phyloP scores from a whole-genome alignment of 1,140 invertebrate species.

The Cotesia typhae region DNA sequence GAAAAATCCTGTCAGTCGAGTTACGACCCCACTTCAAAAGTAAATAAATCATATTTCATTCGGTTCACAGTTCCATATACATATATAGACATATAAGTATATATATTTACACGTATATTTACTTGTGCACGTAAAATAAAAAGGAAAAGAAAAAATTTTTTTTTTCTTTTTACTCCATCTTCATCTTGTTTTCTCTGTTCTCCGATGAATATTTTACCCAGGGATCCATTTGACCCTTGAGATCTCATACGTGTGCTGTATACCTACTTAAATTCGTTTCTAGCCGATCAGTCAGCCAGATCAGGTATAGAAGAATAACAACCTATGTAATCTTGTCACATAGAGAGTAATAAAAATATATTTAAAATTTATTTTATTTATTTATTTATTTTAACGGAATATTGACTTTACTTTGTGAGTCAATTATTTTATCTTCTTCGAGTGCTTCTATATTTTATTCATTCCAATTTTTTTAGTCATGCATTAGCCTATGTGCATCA shows the following conservation, averaged over 20 bases:
- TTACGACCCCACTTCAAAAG: slow-evolving; percentile 7
- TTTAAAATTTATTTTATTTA: too few species aligned
- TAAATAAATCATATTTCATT: slow-evolving; percentile 12
- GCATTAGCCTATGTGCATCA: too few species aligned
- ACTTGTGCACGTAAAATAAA: not conserved
- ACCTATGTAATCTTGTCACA: not conserved
- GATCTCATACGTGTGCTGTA: slow-evolving; percentile 3
- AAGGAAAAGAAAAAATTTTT: not conserved
- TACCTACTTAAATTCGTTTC: not conserved
- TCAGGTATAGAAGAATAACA: not conserved
- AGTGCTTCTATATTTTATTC: too few species aligned
- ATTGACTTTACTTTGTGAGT: too few species aligned
- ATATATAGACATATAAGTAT: not conserved
- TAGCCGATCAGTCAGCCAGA: not conserved
- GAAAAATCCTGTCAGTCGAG: slow-evolving; percentile 1
- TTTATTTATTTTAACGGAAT: too few species aligned
- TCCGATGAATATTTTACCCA: slow-evolving; percentile 19
- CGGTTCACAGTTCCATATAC: not conserved
- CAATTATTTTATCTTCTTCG: too few species aligned
- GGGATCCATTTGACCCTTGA: not conserved
- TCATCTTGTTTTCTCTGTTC: slow-evolving; percentile 12
- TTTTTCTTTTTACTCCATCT: not conserved
- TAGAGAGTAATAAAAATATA: too few species aligned
- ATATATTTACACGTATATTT: not conserved
- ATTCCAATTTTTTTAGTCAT: too few species aligned